Base-by-base conservation (phyloP, 2,888 invertebrate species). In the Xanthia togata region DNA sequence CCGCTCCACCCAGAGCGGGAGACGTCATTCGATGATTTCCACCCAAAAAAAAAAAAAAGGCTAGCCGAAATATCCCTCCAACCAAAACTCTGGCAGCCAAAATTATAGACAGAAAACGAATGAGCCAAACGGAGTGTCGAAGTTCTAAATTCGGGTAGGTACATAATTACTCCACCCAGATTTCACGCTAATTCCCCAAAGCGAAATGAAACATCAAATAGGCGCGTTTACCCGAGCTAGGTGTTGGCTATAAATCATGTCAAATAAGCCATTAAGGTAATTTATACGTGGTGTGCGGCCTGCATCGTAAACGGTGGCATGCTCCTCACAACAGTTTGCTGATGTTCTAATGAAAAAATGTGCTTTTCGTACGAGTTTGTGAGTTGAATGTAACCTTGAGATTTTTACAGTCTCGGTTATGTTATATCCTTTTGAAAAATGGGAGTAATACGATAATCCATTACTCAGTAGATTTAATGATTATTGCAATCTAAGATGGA, bases 201-300 rank as follows among this genome's bases (percentile, higher is more conserved):
- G 78, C 60, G 47, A 70, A 78, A 74, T 84, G 82, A 82, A 82
- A 82, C 85, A 85, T 82, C 82, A 84, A 84, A 82, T 78, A 82
- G 85, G 71, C 85, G 71, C 74, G 63, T 86, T 85, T 78, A 76
- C 76, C 65, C 65, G 41, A 83, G 84, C 87, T 87, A 85, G 89
- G 88, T 90, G 89, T 91, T 90, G 78, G 72, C 81, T 85, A 90
- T 92, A 92, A 93, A 93, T 93, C 92, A 92, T 88, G 90, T 90
- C 89, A 89, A 91, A 93, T 92, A 92, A 90, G 88, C 92, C 90
- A 92, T 92, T 92, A 92, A 89, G 81, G 89, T 92, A 92, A 93
- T 93, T 92, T 92, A 92, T 91, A 91, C 76, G 84, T 79, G 76
- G 86, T 84, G 86, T 82, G 86, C 78, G 88, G 84, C 89, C 89